Evolutionary conservation across 2,797 vertebrate genomes (phyloP).

Genomic region (Bufotes viridis): DNA sequence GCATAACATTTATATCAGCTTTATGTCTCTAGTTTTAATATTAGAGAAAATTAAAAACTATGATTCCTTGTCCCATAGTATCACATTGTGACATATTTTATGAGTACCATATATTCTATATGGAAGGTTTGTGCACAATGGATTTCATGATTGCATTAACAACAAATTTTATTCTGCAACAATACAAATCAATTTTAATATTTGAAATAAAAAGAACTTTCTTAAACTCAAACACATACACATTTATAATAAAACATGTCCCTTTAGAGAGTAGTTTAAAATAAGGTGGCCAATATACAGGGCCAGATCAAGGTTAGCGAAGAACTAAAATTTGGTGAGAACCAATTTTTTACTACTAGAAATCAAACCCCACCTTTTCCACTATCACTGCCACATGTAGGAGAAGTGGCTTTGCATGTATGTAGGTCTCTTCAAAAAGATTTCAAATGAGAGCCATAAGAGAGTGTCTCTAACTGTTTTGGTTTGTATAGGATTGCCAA

Average conservation of each 20-base stretch:
- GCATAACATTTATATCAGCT: background rate
- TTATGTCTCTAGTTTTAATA: background rate
- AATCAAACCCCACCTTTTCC: no score
- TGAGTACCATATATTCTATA: background rate
- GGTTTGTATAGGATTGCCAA: no score
- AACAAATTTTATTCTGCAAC: background rate
- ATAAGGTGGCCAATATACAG: background rate
- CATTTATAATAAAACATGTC: no score
- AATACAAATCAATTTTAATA: background rate
- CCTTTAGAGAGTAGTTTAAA: no score
- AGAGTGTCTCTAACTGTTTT: no score
- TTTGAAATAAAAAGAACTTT: background rate
- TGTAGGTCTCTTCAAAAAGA: no score
- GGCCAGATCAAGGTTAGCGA: background rate
- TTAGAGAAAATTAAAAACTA: background rate
- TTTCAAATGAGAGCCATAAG: no score
- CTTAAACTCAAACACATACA: background rate
- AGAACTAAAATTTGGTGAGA: background rate
- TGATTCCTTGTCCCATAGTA: background rate
- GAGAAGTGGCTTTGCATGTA: no score
- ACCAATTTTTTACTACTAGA: no score
- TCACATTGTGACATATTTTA: background rate
- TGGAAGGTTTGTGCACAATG: background rate
- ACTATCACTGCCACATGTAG: no score
- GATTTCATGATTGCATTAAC: background rate